Evolutionary conservation across 2,797 vertebrate genomes (phyloP).

Genomic region (Moxostoma hubbsi): DNA sequence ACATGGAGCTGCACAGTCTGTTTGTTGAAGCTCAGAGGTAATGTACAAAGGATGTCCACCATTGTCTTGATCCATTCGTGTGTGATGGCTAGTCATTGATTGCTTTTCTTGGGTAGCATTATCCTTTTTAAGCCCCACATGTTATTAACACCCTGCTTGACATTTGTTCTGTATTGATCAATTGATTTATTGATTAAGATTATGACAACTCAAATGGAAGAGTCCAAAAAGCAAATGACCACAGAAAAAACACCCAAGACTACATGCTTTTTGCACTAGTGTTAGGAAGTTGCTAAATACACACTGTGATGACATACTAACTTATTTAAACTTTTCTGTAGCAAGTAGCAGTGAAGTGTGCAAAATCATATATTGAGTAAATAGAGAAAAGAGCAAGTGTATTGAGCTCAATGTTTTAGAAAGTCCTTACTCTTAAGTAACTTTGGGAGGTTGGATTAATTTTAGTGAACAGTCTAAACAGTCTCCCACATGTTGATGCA

Average conservation of each 20-base stretch:
- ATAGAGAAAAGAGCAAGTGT: too few relatives aligned
- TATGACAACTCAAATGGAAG: slow-evolving; percentile 71
- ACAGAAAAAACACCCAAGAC: slow-evolving; percentile 63
- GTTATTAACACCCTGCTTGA: slow-evolving; percentile 77
- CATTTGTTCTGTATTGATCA: slow-evolving; percentile 79
- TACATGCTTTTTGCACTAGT: background rate
- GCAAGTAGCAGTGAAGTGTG: too few relatives aligned
- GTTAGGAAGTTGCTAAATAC: slow-evolving; percentile 1
- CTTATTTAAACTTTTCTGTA: background rate
- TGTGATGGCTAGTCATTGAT: slow-evolving; percentile 57
- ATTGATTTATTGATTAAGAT: slow-evolving; percentile 78
- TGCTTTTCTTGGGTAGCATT: slow-evolving; percentile 67
- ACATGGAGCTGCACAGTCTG: slow-evolving; percentile 29
- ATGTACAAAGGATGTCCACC: slow-evolving; percentile 45
- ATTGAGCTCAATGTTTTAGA: too few relatives aligned
- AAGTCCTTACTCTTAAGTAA: too few relatives aligned
- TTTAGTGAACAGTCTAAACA: too few relatives aligned
- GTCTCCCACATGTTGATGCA: too few relatives aligned
- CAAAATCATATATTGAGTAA: too few relatives aligned
- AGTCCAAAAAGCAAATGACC: slow-evolving; percentile 66
- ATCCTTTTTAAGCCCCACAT: slow-evolving; percentile 77
- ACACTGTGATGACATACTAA: background rate
- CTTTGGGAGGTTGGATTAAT: too few relatives aligned
- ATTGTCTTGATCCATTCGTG: slow-evolving; percentile 43
- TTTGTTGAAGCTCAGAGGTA: slow-evolving; percentile 47